Conservation (phyloP, 2,797 vertebrate genomes). For the Cephalopachus bancanus region DNA sequence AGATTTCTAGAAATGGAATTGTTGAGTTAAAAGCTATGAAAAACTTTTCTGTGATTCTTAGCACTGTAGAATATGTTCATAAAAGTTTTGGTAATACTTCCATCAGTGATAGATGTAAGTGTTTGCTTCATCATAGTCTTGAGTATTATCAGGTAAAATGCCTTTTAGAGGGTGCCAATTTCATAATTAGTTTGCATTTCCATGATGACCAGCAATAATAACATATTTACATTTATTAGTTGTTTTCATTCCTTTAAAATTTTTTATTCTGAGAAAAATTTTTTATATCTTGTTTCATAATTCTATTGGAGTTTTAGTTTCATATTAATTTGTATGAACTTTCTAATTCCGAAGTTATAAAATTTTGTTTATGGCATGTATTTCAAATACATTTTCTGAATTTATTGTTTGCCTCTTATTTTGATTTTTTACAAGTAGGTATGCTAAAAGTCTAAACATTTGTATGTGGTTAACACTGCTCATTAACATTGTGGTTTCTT, state of each 20-base stretch:
- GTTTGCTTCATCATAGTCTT: neutral
- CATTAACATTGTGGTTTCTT: neutral
- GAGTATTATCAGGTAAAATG: neutral
- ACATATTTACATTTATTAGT: neutral
- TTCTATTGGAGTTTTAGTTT: neutral
- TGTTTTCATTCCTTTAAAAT: neutral
- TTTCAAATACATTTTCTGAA: neutral
- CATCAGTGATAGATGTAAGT: neutral
- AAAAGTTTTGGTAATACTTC: neutral
- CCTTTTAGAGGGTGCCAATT: neutral
- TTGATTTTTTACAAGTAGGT: neutral
- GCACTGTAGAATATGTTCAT: neutral
- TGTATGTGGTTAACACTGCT: neutral
- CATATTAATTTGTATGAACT: neutral
- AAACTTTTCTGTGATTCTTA: neutral
- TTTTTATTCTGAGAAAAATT: neutral
- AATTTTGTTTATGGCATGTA: neutral
- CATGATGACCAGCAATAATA: neutral
- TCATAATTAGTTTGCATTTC: slow-evolving; percentile 39
- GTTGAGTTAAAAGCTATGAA: neutral
- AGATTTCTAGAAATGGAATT: neutral
- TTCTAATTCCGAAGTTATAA: neutral
- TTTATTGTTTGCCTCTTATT: slow-evolving; percentile 23
- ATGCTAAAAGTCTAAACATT: slow-evolving; percentile 24
- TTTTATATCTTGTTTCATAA: neutral